Percentiles rank a stretch among this genome's conserved stretches.
phyloP scores from a whole-genome alignment of 1,140 invertebrate species.

The Antheraea pernyi region DNA sequence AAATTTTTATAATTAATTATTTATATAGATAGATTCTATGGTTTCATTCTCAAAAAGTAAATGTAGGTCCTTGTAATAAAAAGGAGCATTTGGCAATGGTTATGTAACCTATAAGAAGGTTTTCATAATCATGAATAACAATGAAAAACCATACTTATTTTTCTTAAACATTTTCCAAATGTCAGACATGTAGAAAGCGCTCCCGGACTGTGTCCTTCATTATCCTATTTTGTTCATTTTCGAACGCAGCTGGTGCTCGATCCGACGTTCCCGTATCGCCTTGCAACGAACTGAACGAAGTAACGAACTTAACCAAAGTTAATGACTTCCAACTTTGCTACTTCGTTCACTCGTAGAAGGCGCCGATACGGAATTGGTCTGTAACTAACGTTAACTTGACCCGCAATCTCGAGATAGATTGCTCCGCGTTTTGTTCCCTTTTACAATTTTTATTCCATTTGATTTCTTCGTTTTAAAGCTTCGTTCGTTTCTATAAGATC shows the following conservation, averaged over 20 bases:
- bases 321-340: slow-evolving; percentile 31
- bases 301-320: slow-evolving; percentile 32
- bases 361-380: slow-evolving; percentile 28
- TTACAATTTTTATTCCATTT: slow-evolving; percentile 3
- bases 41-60: too few relatives aligned
- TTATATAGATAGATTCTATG: too few relatives aligned
- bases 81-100: too few relatives aligned
- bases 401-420: slow-evolving; percentile 28
- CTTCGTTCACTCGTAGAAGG: slow-evolving; percentile 22
- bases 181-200: slow-evolving; percentile 9
- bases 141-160: slow-evolving; percentile 8
- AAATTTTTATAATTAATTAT: too few relatives aligned
- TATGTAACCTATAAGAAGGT: slow-evolving; percentile 5
- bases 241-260: slow-evolving; percentile 23
- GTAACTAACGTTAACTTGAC: slow-evolving; percentile 28
- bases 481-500: background rate
- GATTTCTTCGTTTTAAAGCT: slow-evolving; percentile 1
- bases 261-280: slow-evolving; percentile 15
- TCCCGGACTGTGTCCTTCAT: slow-evolving; percentile 15
- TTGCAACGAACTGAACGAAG: slow-evolving; percentile 22
- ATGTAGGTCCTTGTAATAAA: too few relatives aligned
- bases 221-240: slow-evolving; percentile 32
- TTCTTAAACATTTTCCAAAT: slow-evolving; percentile 20
- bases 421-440: slow-evolving; percentile 23
- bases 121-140: slow-evolving; percentile 19